These are phyloP conservation scores for Sebastes fasciatus DNA, from an alignment of 2,113 vertebrate species.

Conservation along the genomic window DNA sequence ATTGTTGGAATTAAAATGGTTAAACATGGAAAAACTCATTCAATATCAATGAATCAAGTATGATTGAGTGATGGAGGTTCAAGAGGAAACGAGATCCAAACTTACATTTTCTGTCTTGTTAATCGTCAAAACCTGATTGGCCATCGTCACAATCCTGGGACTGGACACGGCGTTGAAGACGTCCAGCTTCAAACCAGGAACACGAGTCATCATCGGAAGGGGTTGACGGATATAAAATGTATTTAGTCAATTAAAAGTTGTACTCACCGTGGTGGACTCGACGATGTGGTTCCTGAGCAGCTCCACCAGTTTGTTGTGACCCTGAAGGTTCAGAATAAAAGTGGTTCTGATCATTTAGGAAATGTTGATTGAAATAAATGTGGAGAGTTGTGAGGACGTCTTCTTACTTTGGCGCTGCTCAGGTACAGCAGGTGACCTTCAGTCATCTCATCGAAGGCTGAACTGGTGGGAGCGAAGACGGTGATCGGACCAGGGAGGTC, in stretches of 20 bases:
- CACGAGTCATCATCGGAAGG: accelerated
- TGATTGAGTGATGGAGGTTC: too few relatives aligned
- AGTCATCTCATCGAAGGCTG: constrained; percentile 84
- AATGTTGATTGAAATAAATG: background rate
- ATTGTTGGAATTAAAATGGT: too few relatives aligned
- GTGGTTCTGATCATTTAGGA: background rate
- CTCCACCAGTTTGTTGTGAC: constrained; percentile 89
- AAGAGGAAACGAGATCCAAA: constrained; percentile 18
- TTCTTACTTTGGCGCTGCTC: constrained; percentile 62
- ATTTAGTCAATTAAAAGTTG: background rate
- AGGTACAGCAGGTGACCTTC: constrained; percentile 85
- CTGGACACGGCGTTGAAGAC: constrained; percentile 85
- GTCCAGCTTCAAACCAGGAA: constrained; percentile 84
- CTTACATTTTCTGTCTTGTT: constrained; percentile 88
- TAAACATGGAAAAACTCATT: too few relatives aligned
- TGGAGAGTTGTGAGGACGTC: background rate
- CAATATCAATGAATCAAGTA: too few relatives aligned
- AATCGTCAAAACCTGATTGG: constrained; percentile 89
- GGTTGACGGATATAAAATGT: background rate
- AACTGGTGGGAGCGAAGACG: constrained; percentile 89
- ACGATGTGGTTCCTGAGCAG: constrained; percentile 91
- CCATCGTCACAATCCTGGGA: constrained; percentile 84
- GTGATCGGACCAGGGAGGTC: constrained; percentile 85
- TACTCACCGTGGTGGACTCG: constrained; percentile 82
- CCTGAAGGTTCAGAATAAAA: constrained; percentile 79